Evolutionary conservation across 2,888 invertebrate species (phyloP).

Genomic region (Hylaea fasciaria): DNA sequence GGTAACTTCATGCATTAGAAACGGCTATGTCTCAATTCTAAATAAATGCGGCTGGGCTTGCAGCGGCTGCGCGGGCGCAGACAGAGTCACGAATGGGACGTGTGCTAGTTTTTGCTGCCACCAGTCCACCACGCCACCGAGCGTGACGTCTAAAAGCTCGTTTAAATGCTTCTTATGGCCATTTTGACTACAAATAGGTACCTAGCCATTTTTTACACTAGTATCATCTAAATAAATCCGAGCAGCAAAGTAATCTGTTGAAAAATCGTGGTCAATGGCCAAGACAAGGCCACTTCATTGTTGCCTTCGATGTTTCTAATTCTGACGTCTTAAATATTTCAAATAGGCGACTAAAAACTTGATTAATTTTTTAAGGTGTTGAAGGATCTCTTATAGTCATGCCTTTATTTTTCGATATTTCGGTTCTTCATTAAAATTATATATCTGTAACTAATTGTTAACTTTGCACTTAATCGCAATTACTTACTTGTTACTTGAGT

Average conservation of each 20-base stretch:
- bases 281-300: constrained; percentile 65
- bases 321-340: constrained; percentile 28
- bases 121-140: constrained; percentile 63
- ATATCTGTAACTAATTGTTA: constrained; percentile 1
- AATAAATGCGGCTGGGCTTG: constrained; percentile 39
- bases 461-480: constrained; percentile 1
- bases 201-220: constrained; percentile 61
- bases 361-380: constrained; percentile 1
- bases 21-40: constrained; percentile 43
- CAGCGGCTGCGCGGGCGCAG: constrained; percentile 40
- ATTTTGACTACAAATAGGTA: constrained; percentile 61
- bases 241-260: constrained; percentile 67
- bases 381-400: not conserved
- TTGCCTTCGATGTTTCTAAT: constrained; percentile 52
- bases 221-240: constrained; percentile 70
- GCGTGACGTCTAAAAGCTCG: constrained; percentile 81
- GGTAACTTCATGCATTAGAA: constrained; percentile 36
- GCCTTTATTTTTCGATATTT: constrained; percentile 1
- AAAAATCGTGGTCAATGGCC: constrained; percentile 65
- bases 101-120: constrained; percentile 71
- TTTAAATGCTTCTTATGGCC: constrained; percentile 77
- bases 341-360: not conserved
- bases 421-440: not conserved
- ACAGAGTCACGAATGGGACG: constrained; percentile 65
- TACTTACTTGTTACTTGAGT: not conserved